Evolutionary conservation across 2,797 vertebrate genomes (phyloP).

Genomic region (Echiichthys vipera): DNA sequence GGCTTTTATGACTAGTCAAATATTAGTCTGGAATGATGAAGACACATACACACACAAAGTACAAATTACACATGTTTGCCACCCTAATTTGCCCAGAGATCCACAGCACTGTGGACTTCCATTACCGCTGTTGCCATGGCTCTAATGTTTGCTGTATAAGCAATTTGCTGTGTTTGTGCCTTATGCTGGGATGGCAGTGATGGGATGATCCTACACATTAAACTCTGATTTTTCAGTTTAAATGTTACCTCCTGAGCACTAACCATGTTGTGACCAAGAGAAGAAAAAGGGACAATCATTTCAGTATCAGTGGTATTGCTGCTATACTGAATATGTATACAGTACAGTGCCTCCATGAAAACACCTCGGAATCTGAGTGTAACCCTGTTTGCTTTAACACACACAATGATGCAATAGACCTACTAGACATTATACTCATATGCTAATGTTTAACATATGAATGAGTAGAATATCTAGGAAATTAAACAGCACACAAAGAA

Average conservation of each 20-base stretch:
- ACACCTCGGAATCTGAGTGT: too few species aligned
- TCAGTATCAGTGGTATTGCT: too few species aligned
- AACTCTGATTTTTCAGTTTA: background rate
- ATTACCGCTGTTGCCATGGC: slow-evolving; percentile 61
- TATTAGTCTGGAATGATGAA: slow-evolving; percentile 56
- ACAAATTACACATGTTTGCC: slow-evolving; percentile 57
- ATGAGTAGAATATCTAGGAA: background rate
- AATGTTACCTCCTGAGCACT: background rate
- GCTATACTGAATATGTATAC: too few species aligned
- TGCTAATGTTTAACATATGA: background rate
- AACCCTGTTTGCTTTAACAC: too few species aligned
- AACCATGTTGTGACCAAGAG: slow-evolving; percentile 6
- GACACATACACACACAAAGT: slow-evolving; percentile 32
- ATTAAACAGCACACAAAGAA: background rate
- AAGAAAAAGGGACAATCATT: background rate
- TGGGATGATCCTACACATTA: slow-evolving; percentile 2
- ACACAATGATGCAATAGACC: too few species aligned
- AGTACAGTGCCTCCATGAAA: too few species aligned
- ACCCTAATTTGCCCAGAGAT: slow-evolving; percentile 51
- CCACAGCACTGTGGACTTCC: slow-evolving; percentile 28
- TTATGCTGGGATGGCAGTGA: slow-evolving; percentile 16
- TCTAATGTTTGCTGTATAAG: slow-evolving; percentile 48
- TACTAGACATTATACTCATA: background rate
- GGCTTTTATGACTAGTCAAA: slow-evolving; percentile 65
- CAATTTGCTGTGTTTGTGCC: slow-evolving; percentile 5